Percentiles rank a stretch among this genome's conserved stretches.
Conservation (phyloP, 2,888 invertebrate genomes). For the Strigamia maritima region DNA sequence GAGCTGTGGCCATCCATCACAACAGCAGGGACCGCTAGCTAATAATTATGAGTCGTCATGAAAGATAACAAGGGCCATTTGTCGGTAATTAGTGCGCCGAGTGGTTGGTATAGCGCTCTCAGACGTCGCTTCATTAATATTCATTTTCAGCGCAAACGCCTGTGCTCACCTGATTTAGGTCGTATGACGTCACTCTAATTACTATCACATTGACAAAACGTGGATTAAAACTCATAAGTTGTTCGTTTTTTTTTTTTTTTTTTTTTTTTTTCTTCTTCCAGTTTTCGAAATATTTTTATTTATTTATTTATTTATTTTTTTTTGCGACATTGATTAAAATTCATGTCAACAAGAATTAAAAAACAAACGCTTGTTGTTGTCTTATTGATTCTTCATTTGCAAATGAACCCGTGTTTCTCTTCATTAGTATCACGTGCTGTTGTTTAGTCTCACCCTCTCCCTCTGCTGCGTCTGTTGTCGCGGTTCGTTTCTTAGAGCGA, state of each 20-base stretch:
- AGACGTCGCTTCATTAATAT: slow-evolving; percentile 45
- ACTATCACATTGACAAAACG: not conserved
- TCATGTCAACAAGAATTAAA: slow-evolving; percentile 19
- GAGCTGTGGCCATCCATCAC: slow-evolving; percentile 7
- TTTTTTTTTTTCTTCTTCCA: not conserved
- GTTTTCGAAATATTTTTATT: not conserved
- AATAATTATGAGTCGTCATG: slow-evolving; percentile 39
- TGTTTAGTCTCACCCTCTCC: not conserved
- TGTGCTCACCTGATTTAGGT: slow-evolving; percentile 25
- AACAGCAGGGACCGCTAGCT: slow-evolving; percentile 7
- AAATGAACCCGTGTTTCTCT: slow-evolving; percentile 23
- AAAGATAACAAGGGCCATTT: slow-evolving; percentile 37
- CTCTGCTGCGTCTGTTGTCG: not conserved
- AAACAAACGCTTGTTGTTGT: slow-evolving; percentile 14
- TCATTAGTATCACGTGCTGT: slow-evolving; percentile 23
- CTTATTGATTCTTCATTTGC: slow-evolving; percentile 23
- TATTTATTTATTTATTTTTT: not conserved
- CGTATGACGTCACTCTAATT: slow-evolving; percentile 4
- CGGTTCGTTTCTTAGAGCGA: slow-evolving; percentile 7
- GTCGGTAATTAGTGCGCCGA: slow-evolving; percentile 35
- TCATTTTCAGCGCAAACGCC: slow-evolving; percentile 43
- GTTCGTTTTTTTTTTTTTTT: not conserved
- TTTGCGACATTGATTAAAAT: slow-evolving; percentile 3
- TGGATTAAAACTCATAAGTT: not conserved
- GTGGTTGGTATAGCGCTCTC: slow-evolving; percentile 43